Conservation (phyloP, 2,113 vertebrate genomes). For the Protobothrops flavoviridis region DNA sequence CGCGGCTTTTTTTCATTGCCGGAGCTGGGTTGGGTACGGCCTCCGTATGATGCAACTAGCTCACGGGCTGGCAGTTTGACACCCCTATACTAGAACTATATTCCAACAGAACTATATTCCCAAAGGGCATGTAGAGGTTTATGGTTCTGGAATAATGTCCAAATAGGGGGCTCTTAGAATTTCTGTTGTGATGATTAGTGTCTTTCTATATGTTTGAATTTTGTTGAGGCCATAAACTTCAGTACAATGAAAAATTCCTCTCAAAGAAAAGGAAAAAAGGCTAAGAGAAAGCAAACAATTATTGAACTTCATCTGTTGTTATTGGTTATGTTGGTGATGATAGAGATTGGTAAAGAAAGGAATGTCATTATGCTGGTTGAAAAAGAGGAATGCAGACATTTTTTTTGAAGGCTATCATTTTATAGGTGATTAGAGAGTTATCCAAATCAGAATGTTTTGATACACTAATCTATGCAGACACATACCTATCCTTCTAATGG, state of each 20-base stretch:
- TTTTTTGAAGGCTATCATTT: not conserved
- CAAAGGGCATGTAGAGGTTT: not conserved
- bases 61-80: too few relatives aligned
- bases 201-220: not conserved
- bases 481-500: not conserved
- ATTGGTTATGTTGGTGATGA: not conserved
- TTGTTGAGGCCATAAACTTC: not conserved
- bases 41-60: too few relatives aligned
- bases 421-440: not conserved
- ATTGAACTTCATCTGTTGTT: not conserved
- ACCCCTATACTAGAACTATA: too few relatives aligned
- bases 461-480: not conserved
- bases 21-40: too few relatives aligned
- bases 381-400: not conserved
- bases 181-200: not conserved
- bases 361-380: not conserved
- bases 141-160: not conserved
- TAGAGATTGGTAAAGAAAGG: not conserved
- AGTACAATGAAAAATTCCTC: not conserved
- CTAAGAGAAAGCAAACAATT: not conserved
- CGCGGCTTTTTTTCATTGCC: too few relatives aligned
- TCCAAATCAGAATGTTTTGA: not conserved
- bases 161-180: not conserved
- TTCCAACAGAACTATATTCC: not conserved
- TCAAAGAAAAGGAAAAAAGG: not conserved